A percentile compares a stretch with the other conserved stretches of the same genome.
Conservation (phyloP, 2,888 invertebrate genomes). For the Andrena marginata region DNA sequence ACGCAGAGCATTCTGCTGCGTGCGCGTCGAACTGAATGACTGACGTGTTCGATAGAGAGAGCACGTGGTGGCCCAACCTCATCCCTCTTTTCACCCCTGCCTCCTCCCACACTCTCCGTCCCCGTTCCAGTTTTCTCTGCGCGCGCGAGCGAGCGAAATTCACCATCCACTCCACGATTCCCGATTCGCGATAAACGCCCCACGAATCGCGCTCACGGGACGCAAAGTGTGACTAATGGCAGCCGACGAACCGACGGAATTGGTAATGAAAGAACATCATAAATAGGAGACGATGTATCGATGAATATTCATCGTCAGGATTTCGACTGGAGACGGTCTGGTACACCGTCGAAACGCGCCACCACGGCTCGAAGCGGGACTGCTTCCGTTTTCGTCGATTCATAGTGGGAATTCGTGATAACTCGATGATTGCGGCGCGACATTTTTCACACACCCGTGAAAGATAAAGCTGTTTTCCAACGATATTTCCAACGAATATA, state of each 20-base stretch:
- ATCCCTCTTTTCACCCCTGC: slow-evolving; percentile 27
- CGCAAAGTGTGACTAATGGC: slow-evolving; percentile 67
- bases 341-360: slow-evolving; percentile 5
- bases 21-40: slow-evolving; percentile 69
- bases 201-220: slow-evolving; percentile 64
- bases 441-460: slow-evolving; percentile 3
- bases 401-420: not conserved
- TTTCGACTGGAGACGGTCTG: slow-evolving; percentile 45
- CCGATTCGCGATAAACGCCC: slow-evolving; percentile 71
- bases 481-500: too few species aligned
- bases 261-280: slow-evolving; percentile 64
- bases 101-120: not conserved
- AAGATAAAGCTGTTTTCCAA: not conserved
- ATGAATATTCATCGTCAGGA: slow-evolving; percentile 56
- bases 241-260: slow-evolving; percentile 62
- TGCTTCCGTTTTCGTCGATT: slow-evolving; percentile 27
- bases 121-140: slow-evolving; percentile 8
- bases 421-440: slow-evolving; percentile 7
- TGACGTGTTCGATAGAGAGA: slow-evolving; percentile 67
- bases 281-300: slow-evolving; percentile 56
- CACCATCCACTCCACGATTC: slow-evolving; percentile 67
- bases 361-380: slow-evolving; percentile 12
- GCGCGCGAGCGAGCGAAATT: slow-evolving; percentile 44
- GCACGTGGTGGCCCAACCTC: slow-evolving; percentile 53
- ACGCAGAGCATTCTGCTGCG: slow-evolving; percentile 58